Percentiles rank a stretch among this genome's conserved stretches.
Conservation (phyloP, 2,113 vertebrate species). For the Zosterops japonicus region DNA sequence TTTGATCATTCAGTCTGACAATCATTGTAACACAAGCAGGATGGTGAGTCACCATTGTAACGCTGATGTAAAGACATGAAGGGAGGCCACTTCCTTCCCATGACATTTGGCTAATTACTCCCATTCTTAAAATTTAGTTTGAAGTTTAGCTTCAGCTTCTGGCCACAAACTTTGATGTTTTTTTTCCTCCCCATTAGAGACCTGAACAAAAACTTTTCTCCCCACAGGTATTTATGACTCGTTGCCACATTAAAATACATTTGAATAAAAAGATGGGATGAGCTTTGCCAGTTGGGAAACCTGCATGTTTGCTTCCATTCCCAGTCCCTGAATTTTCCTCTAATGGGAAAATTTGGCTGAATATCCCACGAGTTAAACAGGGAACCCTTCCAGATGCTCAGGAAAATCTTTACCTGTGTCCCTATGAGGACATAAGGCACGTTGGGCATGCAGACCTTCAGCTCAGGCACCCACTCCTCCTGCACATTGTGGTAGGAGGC, state of each 20-base stretch:
- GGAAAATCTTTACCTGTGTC: constrained; percentile 77
- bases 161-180: neutral
- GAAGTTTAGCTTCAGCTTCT: neutral
- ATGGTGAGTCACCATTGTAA: neutral
- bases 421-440: constrained; percentile 89
- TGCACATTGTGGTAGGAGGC: constrained; percentile 89
- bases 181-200: neutral
- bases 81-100: neutral
- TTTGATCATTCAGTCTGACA: neutral
- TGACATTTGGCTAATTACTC: neutral
- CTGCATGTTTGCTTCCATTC: neutral
- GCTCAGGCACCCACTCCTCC: constrained; percentile 88
- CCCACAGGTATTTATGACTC: neutral
- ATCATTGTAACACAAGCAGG: neutral
- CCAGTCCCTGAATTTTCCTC: neutral
- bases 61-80: neutral
- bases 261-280: neutral
- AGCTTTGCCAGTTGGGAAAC: neutral
- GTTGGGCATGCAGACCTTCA: constrained; percentile 86
- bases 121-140: neutral
- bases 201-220: neutral
- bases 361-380: neutral
- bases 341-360: neutral
- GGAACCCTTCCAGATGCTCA: neutral
- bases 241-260: neutral